Evolutionary conservation across 92 coral and sea anemone species (phyloP).

Genomic region (Zoanthus gigantus): DNA sequence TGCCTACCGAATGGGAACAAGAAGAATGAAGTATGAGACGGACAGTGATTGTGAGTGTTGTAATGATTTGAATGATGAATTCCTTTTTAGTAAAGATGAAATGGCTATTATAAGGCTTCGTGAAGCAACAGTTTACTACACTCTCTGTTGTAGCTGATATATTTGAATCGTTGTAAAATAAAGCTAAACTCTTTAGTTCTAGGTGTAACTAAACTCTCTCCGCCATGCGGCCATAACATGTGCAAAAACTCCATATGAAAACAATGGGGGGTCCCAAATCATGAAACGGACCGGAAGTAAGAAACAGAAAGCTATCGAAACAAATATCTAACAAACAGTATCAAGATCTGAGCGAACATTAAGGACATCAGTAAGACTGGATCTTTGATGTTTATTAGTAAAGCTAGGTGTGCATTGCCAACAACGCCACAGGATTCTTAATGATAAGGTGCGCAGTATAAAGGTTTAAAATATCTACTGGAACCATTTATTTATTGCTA

Average conservation of each 20-base stretch:
- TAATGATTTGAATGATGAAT: no score
- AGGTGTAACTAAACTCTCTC: no score
- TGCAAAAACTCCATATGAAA: no score
- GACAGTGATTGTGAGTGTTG: no score
- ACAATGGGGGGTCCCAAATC: not conserved
- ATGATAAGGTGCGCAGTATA: not conserved
- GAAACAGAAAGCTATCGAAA: not conserved
- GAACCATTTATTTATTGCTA: not conserved
- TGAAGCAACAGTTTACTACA: not conserved
- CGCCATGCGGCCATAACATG: no score
- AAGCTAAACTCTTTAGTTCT: no score
- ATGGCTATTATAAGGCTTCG: constrained; percentile 1
- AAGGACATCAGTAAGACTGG: not conserved
- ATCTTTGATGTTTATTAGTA: not conserved
- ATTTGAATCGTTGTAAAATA: no score
- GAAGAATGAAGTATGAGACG: no score
- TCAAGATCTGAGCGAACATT: not conserved
- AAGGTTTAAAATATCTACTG: not conserved
- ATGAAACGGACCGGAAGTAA: not conserved
- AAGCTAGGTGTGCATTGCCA: not conserved
- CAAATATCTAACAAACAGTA: not conserved
- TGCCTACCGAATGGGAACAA: no score
- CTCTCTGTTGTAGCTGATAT: no score
- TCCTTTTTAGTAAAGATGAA: not conserved
- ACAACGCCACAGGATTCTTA: not conserved